A percentile compares a stretch with the other conserved stretches of the same genome.
These are phyloP conservation scores for Todiramphus saurophagus DNA, from an alignment of 2,113 vertebrate species.

Conservation along the genomic window DNA sequence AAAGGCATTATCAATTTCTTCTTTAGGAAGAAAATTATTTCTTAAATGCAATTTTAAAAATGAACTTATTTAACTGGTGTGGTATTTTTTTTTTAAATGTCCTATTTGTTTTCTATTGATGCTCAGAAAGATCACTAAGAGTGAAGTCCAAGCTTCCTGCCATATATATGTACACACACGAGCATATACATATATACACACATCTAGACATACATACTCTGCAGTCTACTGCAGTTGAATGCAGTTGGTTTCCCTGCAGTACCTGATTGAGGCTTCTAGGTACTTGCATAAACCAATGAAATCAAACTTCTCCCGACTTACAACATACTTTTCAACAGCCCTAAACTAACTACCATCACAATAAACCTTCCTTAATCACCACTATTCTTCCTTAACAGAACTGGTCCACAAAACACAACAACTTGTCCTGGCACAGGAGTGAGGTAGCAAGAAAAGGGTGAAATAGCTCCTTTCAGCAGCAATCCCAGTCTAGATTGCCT, in stretches of 20 bases:
- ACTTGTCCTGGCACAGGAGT: neutral
- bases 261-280: neutral
- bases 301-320: neutral
- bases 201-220: neutral
- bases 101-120: neutral
- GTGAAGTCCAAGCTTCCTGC: neutral
- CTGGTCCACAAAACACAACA: neutral
- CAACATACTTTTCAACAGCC: neutral
- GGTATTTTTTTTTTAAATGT: neutral
- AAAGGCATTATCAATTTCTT: neutral
- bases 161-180: neutral
- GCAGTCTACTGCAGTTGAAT: constrained; percentile 3
- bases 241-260: neutral
- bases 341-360: neutral
- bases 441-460: neutral
- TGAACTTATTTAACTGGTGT: accelerated
- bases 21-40: neutral
- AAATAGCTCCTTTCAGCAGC: neutral
- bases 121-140: neutral
- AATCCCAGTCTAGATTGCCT: neutral
- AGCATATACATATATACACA: neutral
- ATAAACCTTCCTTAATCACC: neutral
- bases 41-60: neutral
- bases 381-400: neutral
- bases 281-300: neutral